Conservation (phyloP, 1,140 invertebrate genomes). For the Bemisia tabaci region DNA sequence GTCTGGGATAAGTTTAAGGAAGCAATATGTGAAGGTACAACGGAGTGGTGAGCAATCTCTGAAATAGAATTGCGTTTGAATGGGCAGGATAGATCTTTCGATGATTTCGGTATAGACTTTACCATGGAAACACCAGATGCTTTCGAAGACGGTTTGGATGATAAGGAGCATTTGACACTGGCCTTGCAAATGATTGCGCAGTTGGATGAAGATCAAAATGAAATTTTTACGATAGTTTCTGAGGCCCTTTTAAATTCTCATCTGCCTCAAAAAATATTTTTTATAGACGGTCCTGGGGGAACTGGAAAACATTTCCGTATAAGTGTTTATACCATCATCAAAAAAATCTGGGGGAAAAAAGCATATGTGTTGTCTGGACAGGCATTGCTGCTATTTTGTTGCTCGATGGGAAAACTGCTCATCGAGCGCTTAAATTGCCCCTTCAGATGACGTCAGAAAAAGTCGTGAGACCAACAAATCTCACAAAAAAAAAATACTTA, state of each 20-base stretch:
- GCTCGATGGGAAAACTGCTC: slow-evolving; percentile 21
- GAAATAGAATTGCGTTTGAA: slow-evolving; percentile 26
- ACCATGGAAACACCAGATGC: slow-evolving; percentile 23
- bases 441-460: neutral
- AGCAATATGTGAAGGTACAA: slow-evolving; percentile 13
- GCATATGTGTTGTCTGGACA: slow-evolving; percentile 21
- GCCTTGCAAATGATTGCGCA: neutral
- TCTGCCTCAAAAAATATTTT: slow-evolving; percentile 12
- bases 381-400: slow-evolving; percentile 26
- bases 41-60: slow-evolving; percentile 27
- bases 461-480: neutral
- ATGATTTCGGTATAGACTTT: slow-evolving; percentile 24
- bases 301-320: slow-evolving; percentile 21
- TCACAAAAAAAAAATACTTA: neutral
- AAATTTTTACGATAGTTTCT: neutral
- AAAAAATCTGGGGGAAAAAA: neutral
- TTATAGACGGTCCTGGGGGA: slow-evolving; percentile 26
- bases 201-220: neutral
- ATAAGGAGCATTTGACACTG: slow-evolving; percentile 24
- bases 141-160: slow-evolving; percentile 13
- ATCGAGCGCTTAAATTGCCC: slow-evolving; percentile 20
- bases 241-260: neutral
- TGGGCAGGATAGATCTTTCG: slow-evolving; percentile 28
- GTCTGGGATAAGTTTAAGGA: neutral
- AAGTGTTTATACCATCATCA: slow-evolving; percentile 18